A percentile compares a stretch with the other conserved stretches of the same genome.
These are phyloP conservation scores for Chrysopa pallens DNA, from an alignment of 1,140 invertebrate species.

Conservation along the genomic window DNA sequence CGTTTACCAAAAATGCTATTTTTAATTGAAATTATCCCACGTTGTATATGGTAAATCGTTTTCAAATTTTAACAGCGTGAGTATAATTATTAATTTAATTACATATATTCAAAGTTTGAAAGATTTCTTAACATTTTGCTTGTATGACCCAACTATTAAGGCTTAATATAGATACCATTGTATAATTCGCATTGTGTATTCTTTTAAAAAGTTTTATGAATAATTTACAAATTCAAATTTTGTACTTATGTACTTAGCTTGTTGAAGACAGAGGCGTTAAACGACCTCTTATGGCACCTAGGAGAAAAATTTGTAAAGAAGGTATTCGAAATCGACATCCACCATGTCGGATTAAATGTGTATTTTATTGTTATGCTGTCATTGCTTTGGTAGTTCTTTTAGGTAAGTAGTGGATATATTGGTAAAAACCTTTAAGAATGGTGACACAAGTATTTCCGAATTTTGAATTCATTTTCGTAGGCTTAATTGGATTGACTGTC, in stretches of 20 bases:
- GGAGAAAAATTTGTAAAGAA: constrained; percentile 27
- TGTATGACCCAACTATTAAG: no score
- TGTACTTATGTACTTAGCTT: constrained; percentile 25
- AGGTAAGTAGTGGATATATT: constrained; percentile 15
- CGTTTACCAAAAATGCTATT: no score
- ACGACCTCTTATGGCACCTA: constrained; percentile 53
- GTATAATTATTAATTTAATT: no score
- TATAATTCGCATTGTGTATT: no score
- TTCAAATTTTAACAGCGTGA: no score
- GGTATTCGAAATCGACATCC: constrained; percentile 8
- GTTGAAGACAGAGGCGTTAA: constrained; percentile 52
- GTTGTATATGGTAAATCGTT: no score
- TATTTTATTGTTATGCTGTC: constrained; percentile 39
- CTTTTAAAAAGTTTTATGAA: no score
- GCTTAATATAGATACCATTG: no score
- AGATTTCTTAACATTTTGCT: no score
- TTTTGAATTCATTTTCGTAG: constrained; percentile 15
- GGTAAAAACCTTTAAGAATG: not conserved
- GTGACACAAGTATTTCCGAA: not conserved
- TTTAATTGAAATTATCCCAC: no score
- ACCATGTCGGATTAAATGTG: constrained; percentile 33
- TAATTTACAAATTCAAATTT: no score
- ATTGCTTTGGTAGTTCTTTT: constrained; percentile 33
- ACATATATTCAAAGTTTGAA: no score
- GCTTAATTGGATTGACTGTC: constrained; percentile 39